Conservation (phyloP, 2,888 invertebrate genomes). For the Caenorhabditis sulstoni region DNA sequence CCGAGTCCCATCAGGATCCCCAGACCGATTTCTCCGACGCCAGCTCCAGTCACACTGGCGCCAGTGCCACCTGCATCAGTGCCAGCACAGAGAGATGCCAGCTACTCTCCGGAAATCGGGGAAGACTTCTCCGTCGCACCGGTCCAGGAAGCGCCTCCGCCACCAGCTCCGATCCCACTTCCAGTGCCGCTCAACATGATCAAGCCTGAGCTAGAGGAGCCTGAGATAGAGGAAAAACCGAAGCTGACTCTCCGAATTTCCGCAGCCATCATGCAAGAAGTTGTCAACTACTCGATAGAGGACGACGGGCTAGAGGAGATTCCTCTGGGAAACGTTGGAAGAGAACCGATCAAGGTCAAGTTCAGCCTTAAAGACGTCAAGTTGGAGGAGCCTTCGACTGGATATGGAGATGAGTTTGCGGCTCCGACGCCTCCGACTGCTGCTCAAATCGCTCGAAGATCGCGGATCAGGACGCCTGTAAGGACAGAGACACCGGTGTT, state of each 20-base stretch:
- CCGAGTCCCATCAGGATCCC: neutral
- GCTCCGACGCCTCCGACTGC: neutral
- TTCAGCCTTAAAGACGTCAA: slow-evolving; percentile 30
- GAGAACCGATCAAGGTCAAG: slow-evolving; percentile 41
- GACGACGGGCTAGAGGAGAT: slow-evolving; percentile 13
- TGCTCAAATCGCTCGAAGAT: neutral
- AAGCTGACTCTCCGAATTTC: slow-evolving; percentile 24
- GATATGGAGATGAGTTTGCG: too few species aligned
- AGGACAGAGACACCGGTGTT: slow-evolving; percentile 10
- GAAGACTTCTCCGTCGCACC: slow-evolving; percentile 4
- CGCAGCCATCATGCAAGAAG: slow-evolving; percentile 2
- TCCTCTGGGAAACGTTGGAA: neutral
- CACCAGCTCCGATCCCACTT: slow-evolving; percentile 9
- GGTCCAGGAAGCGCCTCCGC: neutral
- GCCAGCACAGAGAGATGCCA: neutral
- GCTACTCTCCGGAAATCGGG: slow-evolving; percentile 29
- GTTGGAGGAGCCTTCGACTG: slow-evolving; percentile 8
- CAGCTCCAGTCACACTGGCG: neutral
- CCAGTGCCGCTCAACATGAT: slow-evolving; percentile 30
- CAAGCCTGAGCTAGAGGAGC: slow-evolving; percentile 32
- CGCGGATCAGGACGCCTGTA: neutral
- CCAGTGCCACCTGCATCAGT: neutral
- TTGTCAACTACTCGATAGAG: slow-evolving; percentile 13
- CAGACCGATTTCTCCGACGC: neutral
- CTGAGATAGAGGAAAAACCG: neutral